A percentile compares a stretch with the other conserved stretches of the same genome.
These are phyloP conservation scores for Tetragonula clypearis DNA, from an alignment of 1,140 invertebrate genomes.

Conservation along the genomic window DNA sequence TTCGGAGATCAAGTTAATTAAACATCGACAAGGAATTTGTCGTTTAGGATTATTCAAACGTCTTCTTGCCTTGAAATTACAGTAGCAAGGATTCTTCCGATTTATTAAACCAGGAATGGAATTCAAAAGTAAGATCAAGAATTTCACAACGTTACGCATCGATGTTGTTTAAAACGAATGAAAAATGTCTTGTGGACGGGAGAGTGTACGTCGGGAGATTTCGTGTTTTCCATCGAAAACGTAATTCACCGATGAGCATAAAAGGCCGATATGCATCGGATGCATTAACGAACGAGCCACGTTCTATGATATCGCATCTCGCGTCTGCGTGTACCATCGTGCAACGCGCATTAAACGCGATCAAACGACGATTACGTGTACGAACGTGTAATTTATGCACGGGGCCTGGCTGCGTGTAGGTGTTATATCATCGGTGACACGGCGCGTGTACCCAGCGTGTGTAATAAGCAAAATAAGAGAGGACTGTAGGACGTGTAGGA, in stretches of 20 bases:
- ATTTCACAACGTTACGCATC: no score
- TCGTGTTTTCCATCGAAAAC: not conserved
- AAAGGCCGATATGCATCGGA: conserved; percentile 27
- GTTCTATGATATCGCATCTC: conserved; percentile 38
- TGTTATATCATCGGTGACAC: not conserved
- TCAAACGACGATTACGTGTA: conserved; percentile 5
- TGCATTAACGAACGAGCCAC: conserved; percentile 44
- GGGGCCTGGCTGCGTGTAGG: not conserved
- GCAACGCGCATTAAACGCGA: not conserved
- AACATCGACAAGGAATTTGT: no score
- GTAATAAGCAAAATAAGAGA: conserved; percentile 3
- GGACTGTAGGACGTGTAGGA: not conserved
- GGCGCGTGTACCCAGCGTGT: not conserved
- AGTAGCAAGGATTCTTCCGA: no score
- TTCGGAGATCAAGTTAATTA: no score
- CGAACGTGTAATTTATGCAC: not conserved
- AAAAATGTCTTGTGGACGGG: no score
- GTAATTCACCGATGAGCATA: not conserved
- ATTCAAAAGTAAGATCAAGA: no score
- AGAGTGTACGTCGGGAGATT: no score
- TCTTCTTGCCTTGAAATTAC: no score
- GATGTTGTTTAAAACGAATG: no score
- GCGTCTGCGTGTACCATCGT: conserved; percentile 6
- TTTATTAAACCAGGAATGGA: no score
- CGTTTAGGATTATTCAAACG: no score